Base-by-base conservation (phyloP, 2,797 vertebrate species). In the Carapus acus region DNA sequence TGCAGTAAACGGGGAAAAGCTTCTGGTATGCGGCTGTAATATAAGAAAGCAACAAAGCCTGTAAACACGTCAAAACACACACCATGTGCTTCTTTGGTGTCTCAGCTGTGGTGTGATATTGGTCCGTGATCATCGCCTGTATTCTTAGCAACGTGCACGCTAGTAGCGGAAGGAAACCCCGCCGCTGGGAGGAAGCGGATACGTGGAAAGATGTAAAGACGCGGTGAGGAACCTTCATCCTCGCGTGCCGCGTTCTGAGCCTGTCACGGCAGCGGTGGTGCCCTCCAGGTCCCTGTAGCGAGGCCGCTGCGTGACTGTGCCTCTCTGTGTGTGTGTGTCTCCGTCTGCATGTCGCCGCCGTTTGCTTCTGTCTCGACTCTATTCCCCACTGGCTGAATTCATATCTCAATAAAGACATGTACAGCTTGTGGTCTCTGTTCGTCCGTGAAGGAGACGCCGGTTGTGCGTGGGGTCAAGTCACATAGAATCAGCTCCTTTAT, bases 401-500 rank as follows among this genome's bases (percentile, higher is more conserved):
- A 58, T 79, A 80, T 78, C 65, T 71, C 47, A 87, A 87, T 86
- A 88, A 89, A 88, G 88, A 87, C 21, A 42, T 57, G 29, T 61
- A 64, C 49, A 69, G 49, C 53, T 53, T 56, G 21, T 6, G 0
- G 11, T 49, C 34, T n/a, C 7, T 49, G 4, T 59, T 65, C 23
- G 49, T 78, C 67, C 23, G 21, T 37, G 16, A 45, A 18, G 44
- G n/a, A 36, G 41, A 54, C 63, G 57, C 33, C 66, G 48, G 39
- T 49, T 83, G 17, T 41, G 31, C 22, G 7, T 53, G 50, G 47
- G n/a, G 5, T 77, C 71, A 65, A 66, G 58, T 93, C 85, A 86
- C 83, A 90, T 89, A 88, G 83, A 89, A 89, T 69, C 81, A 88
- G 87, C 73, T 91, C 87, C 85, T 94, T 93, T 90, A 91, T 90